Evolutionary conservation across 2,113 vertebrate genomes (phyloP).

Genomic region (cattle (Bos taurus)): ARS-UCD2.0 NC_037344.1:9182001-9182500

Average conservation of each 20-base stretch:
- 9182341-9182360: constrained; percentile 71
- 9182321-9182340: constrained; percentile 57
- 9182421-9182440: constrained; percentile 57
- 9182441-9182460: constrained; percentile 53
- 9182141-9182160: not conserved
- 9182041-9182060: constrained; percentile 26
- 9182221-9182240: not conserved
- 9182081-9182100: not conserved
- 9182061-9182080: constrained; percentile 17
- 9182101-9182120: not conserved
- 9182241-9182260: not conserved
- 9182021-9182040: constrained; percentile 24
- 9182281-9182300: constrained; percentile 63
- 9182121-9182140: not conserved
- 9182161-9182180: not conserved
- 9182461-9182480: not conserved
- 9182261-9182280: constrained; percentile 6
- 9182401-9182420: constrained; percentile 52
- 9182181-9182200: not conserved
- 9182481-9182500: not conserved
- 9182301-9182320: constrained; percentile 40
- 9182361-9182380: constrained; percentile 47
- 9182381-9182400: constrained; percentile 61
- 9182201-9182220: not conserved
- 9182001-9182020: constrained; percentile 37